Evolutionary conservation across 2,888 invertebrate species (phyloP).

Genomic region (Tricholauxania praeusta): DNA sequence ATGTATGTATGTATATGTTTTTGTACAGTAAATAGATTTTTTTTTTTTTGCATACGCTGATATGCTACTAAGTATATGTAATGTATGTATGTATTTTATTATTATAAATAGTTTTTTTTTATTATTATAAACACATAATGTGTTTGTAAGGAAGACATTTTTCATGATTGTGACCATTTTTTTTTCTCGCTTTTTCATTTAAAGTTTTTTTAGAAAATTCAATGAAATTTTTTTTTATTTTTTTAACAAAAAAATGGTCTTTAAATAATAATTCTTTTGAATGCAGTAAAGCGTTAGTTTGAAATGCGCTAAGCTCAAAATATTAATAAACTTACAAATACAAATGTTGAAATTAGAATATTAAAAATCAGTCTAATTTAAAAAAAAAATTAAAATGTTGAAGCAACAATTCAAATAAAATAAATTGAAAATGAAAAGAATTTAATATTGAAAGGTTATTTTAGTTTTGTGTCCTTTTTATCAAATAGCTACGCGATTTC

Average conservation of each 20-base stretch:
- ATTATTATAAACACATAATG: constrained; percentile 42
- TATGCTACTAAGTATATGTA: not conserved
- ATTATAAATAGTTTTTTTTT: constrained; percentile 41
- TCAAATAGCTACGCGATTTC: not conserved
- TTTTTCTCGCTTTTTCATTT: constrained; percentile 25
- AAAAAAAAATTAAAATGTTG: too few relatives aligned
- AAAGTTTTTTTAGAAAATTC: constrained; percentile 8
- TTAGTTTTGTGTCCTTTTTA: too few relatives aligned
- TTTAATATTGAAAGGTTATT: too few relatives aligned
- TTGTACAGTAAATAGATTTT: not conserved
- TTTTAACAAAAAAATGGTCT: too few relatives aligned
- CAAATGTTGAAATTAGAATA: not conserved
- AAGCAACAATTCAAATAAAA: too few relatives aligned
- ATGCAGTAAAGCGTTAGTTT: too few relatives aligned
- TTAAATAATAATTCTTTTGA: too few relatives aligned
- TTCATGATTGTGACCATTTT: constrained; percentile 61
- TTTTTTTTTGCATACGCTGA: not conserved
- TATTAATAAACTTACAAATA: too few relatives aligned
- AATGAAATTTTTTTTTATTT: not conserved
- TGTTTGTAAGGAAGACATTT: constrained; percentile 57
- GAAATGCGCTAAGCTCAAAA: too few relatives aligned
- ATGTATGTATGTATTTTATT: constrained; percentile 11
- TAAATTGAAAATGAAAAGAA: too few relatives aligned
- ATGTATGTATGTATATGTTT: constrained; percentile 1
- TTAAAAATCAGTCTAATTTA: too few relatives aligned